A percentile compares a stretch with the other conserved stretches of the same genome.
Conservation (phyloP, 1,140 invertebrate species). For the Drosophila azteca region DNA sequence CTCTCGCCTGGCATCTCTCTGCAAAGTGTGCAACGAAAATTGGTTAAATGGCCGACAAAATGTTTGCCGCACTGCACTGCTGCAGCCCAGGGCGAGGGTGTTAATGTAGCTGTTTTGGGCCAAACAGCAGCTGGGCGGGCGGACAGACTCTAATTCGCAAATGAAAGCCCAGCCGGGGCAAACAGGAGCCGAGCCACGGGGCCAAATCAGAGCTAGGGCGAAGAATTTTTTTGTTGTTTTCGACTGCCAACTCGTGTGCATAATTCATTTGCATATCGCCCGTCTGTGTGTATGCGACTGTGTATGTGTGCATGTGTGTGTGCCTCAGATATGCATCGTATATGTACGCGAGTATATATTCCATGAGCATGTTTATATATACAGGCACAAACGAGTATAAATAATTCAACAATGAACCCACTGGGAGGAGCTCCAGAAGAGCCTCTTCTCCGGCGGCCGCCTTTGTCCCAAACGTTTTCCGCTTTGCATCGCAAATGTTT, state of each 20-base stretch:
- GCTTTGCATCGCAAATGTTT: too few relatives aligned
- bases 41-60: slow-evolving; percentile 37
- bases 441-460: slow-evolving; percentile 19
- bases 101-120: slow-evolving; percentile 9
- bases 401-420: slow-evolving; percentile 65
- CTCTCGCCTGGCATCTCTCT: slow-evolving; percentile 13
- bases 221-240: slow-evolving; percentile 10
- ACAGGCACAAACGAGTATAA: slow-evolving; percentile 44
- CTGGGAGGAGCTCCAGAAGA: slow-evolving; percentile 19
- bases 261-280: slow-evolving; percentile 68
- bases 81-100: neutral
- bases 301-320: too few relatives aligned
- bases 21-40: slow-evolving; percentile 1
- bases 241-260: slow-evolving; percentile 67
- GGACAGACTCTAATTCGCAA: slow-evolving; percentile 59
- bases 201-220: slow-evolving; percentile 30
- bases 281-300: slow-evolving; percentile 22
- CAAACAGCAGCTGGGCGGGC: slow-evolving; percentile 45
- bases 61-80: slow-evolving; percentile 3
- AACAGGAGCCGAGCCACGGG: too few relatives aligned
- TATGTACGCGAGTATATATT: slow-evolving; percentile 6
- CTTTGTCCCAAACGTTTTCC: neutral
- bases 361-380: slow-evolving; percentile 5
- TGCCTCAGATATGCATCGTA: slow-evolving; percentile 35
- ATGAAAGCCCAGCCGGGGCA: slow-evolving; percentile 49